phyloP scores from a whole-genome alignment of 2,113 vertebrate genomes.

The Otis tarda region DNA sequence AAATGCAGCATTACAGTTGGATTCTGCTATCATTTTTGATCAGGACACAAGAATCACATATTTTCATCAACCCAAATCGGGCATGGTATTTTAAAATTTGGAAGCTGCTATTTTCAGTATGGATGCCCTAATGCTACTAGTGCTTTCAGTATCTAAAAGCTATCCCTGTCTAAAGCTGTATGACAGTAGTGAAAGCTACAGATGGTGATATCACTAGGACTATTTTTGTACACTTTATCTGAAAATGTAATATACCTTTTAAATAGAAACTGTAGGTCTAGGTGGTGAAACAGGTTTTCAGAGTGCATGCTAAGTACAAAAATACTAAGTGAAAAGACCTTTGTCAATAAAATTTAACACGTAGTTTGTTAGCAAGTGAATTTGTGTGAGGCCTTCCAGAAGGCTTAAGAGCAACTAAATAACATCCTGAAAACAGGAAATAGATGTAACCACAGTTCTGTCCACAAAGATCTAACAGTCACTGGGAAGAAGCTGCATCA shows the following conservation, averaged over 20 bases:
- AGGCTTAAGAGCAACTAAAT: not conserved
- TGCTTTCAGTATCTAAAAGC: not conserved
- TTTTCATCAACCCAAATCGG: not conserved
- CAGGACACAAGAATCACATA: not conserved
- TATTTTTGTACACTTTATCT: not conserved
- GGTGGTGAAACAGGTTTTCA: not conserved
- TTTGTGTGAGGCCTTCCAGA: not conserved
- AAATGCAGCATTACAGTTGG: not conserved
- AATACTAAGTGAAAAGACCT: constrained; percentile 2
- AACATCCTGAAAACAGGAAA: not conserved
- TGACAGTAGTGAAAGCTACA: not conserved
- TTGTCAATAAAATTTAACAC: constrained; percentile 39
- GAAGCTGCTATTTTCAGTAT: not conserved
- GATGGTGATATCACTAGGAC: not conserved
- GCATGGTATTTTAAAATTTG: not conserved
- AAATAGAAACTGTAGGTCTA: not conserved
- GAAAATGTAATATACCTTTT: not conserved
- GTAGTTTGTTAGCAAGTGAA: not conserved
- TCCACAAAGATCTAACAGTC: not conserved
- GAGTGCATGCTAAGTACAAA: not conserved
- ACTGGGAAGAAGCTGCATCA: not conserved
- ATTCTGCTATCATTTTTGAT: not conserved
- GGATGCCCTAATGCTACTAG: not conserved
- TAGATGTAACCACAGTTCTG: not conserved
- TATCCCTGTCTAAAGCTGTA: not conserved